Conservation (phyloP, 2,113 vertebrate genomes). For the Dipodomys merriami region DNA sequence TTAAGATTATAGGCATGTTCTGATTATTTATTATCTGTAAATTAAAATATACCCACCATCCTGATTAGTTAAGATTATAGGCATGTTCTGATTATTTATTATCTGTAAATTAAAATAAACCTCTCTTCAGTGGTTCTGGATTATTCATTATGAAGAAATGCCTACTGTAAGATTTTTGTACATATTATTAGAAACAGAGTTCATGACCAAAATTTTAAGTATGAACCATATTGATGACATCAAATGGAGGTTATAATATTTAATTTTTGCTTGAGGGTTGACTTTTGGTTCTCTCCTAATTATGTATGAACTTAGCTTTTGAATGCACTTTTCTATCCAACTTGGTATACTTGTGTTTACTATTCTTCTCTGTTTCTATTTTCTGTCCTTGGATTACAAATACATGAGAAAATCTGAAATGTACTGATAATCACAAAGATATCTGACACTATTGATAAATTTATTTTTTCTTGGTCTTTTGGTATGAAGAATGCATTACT, state of each 20-base stretch:
- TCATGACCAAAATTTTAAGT: neutral
- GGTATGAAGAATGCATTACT: neutral
- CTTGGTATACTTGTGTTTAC: neutral
- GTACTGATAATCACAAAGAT: neutral
- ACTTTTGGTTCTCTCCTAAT: neutral
- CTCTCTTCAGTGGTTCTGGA: neutral
- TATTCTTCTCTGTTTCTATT: neutral
- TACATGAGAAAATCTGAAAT: neutral
- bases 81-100: too few species aligned
- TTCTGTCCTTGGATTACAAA: neutral
- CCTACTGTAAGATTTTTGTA: neutral
- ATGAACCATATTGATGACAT: neutral
- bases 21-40: neutral
- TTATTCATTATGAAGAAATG: neutral
- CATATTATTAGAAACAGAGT: neutral
- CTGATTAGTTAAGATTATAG: too few species aligned
- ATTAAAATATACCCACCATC: neutral
- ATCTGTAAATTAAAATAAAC: conserved; percentile 8
- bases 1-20: too few species aligned
- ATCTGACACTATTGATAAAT: neutral
- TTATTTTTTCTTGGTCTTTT: neutral
- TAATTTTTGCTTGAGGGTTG: neutral
- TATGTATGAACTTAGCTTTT: neutral
- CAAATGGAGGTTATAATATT: neutral
- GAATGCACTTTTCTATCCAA: neutral